Base-by-base conservation (phyloP, 2,113 vertebrate species). In the Otis tarda region DNA sequence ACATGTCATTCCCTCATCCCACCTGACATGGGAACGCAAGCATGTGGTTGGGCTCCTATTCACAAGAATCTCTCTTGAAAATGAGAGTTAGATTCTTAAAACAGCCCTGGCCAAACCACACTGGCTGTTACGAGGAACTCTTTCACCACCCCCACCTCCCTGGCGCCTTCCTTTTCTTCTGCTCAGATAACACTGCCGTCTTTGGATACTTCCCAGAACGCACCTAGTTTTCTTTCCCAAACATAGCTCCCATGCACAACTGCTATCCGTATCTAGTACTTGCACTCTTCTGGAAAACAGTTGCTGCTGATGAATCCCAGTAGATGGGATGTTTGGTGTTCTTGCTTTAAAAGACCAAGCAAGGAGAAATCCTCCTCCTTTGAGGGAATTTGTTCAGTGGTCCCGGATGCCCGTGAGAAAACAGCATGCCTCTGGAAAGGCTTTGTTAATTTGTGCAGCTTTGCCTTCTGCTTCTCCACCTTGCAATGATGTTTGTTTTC, bases 241-340 rank as follows among this genome's bases (percentile, higher is more conserved):
- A 25, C 31, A 20, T 25, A 77, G 8, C 35, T 78, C 30, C 37
- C 17, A 14, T 9, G 52, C 30, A 35, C 33, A 93, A 4, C 35
- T 73, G n/a, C 37, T 71, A 0, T 28, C 33, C 0, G 0, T 35
- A 35, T 17, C 53, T 63, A 53, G 23, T 0, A 1, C 78, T 63
- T 87, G 30, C 56, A 83, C 30, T 52, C 64, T 79, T 47, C 71
- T 49, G 24, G 49, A 90, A 74, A 39, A 10, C 43, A 10, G 37
- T 50, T 70, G 55, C 33, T 63, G 18, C n/a, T 63, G 23, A 5
- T 45, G 70, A 85, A 77, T 21, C 39, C 21, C 64, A 79, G 35
- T 37, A 64, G 4, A 0, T 53, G 57, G 33, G 39, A 21, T 35
- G 15, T 55, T 80, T 33, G 9, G 4, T 77, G 27, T 52, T 78